phyloP scores from a whole-genome alignment of 2,113 vertebrate genomes.

The Scolopax mira region DNA sequence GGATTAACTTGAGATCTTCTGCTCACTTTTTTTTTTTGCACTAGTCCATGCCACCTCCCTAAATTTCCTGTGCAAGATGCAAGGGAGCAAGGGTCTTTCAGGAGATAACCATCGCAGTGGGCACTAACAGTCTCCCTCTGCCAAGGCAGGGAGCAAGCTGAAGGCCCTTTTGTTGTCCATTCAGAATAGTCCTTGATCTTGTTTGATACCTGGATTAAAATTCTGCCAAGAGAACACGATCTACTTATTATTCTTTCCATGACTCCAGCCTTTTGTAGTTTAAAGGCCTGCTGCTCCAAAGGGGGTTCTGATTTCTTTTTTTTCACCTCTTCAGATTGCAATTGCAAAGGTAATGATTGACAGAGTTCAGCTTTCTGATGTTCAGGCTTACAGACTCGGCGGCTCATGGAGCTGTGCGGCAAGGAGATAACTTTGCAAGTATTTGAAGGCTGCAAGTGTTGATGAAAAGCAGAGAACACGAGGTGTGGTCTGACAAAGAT shows the following conservation, averaged over 20 bases:
- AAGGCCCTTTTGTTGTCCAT: background rate
- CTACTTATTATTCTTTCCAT: constrained; percentile 33
- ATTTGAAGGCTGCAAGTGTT: background rate
- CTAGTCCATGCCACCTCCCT: background rate
- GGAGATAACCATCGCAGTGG: background rate
- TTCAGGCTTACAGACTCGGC: background rate
- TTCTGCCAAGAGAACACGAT: constrained; percentile 19
- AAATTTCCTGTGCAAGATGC: background rate
- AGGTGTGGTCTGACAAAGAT: background rate
- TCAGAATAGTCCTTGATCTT: background rate
- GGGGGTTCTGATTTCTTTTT: background rate
- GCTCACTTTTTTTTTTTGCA: background rate
- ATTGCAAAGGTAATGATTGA: constrained; percentile 30
- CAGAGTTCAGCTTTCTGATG: constrained; percentile 45
- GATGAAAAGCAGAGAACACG: background rate
- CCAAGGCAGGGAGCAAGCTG: background rate
- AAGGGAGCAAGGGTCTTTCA: background rate
- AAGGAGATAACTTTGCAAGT: background rate
- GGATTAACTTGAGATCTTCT: background rate
- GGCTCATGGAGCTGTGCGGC: background rate
- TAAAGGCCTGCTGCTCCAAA: constrained; percentile 7
- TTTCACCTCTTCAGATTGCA: background rate
- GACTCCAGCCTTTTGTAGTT: constrained; percentile 30
- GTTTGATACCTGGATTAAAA: constrained; percentile 42
- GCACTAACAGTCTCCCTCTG: background rate